phyloP scores from a whole-genome alignment of 1,140 invertebrate genomes.

The Lordiphosa collinella region DNA sequence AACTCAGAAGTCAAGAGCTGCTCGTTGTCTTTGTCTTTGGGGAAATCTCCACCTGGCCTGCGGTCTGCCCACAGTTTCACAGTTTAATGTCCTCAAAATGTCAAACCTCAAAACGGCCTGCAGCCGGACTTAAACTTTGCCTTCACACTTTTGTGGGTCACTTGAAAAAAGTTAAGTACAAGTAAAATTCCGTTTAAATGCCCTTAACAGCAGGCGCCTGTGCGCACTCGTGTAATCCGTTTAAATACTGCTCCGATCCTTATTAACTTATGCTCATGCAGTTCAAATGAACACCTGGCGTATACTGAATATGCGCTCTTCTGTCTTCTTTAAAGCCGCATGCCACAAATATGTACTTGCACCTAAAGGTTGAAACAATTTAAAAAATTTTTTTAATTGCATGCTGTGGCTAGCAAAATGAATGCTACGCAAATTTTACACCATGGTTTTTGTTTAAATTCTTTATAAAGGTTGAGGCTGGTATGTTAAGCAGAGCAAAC shows the following conservation, averaged over 20 bases:
- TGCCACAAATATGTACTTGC: too few species aligned
- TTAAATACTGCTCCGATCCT: constrained; percentile 5
- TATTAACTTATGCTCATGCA: constrained; percentile 14
- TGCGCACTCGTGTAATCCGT: constrained; percentile 4
- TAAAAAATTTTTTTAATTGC: too few species aligned
- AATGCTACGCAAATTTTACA: too few species aligned
- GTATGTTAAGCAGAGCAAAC: too few species aligned
- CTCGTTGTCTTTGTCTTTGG: constrained; percentile 59
- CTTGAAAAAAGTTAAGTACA: constrained; percentile 13
- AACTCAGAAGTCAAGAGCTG: constrained; percentile 18
- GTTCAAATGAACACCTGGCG: background rate
- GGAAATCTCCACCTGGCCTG: constrained; percentile 56
- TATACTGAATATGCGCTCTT: constrained; percentile 4
- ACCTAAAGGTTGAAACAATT: too few species aligned
- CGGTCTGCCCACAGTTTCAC: constrained; percentile 54
- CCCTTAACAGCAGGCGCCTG: constrained; percentile 8
- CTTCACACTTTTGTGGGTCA: constrained; percentile 10
- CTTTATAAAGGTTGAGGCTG: too few species aligned
- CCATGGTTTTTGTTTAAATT: too few species aligned
- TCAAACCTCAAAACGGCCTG: constrained; percentile 48
- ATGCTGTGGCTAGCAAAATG: too few species aligned
- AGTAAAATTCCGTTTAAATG: constrained; percentile 22
- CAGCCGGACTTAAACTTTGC: constrained; percentile 25
- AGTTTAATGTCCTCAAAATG: constrained; percentile 70
- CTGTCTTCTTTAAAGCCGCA: too few species aligned